Base-by-base conservation (phyloP, 2,888 invertebrate species). In the Clusia tigrina region DNA sequence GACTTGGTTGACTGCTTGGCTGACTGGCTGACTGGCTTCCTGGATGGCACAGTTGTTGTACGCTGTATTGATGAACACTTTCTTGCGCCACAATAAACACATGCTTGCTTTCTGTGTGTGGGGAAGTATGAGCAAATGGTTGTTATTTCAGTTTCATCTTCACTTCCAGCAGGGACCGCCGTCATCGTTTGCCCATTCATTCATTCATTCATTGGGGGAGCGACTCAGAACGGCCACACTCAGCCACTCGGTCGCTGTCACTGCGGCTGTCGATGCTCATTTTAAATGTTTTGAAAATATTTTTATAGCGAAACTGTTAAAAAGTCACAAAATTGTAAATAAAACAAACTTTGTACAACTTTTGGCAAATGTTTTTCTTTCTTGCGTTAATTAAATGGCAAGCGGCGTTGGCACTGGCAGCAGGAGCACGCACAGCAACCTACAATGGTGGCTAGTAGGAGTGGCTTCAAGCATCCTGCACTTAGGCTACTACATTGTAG, bases 331-430 rank as follows among this genome's bases (percentile, higher is more conserved):
- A 48, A 48, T 48, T 48, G 57, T 57, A 57, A 57, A 57, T 46
- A 57, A 57, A 57, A 57, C n/a, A 42, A 56, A 42, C 20, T 48
- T 58, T n/a, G 23, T n/a, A 25, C n/a, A 38, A 6, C 23, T 42
- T 42, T 57, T 23, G 42, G 32, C 17, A 12, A 9, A 54, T 32
- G 17, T 32, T 15, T 54, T 32, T 24, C 17, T 24, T 25, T 25
- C 38, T 42, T 58, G 58, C 67, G 65, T 67, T 68, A 68, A 68
- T 68, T 68, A 66, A 63, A 66, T 64, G 64, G 63, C 63, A 48
- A 20, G 9, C 42, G 12, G 32, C 6, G 32, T 32, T 32, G 32
- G 32, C 32, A 6, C n/a, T n/a, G n/a, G n/a, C n/a, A n/a, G n/a
- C n/a, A n/a, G n/a, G n/a, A n/a, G n/a, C n/a, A n/a, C n/a, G n/a